These are phyloP conservation scores for Hypotaenidia okinawae DNA, from an alignment of 2,797 vertebrate species.

Conservation along the genomic window DNA sequence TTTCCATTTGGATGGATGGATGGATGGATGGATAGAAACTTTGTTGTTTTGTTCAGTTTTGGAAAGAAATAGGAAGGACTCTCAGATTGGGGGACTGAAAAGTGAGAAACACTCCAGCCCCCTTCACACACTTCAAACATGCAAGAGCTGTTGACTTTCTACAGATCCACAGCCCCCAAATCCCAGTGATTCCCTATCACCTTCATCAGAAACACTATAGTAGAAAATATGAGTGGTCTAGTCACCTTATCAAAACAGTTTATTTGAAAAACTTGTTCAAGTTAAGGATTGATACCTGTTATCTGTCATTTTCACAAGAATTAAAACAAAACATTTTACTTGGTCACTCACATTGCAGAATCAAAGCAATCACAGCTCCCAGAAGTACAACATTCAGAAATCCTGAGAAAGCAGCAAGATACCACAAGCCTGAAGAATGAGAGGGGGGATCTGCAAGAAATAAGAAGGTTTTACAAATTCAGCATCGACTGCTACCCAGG, in stretches of 20 bases:
- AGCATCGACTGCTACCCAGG: neutral
- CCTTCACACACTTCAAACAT: neutral
- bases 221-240: neutral
- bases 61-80: neutral
- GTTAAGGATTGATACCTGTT: neutral
- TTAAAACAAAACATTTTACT: neutral
- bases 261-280: neutral
- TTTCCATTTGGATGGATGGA: neutral
- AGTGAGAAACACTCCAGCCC: neutral
- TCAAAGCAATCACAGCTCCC: neutral
- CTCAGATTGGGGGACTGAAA: neutral
- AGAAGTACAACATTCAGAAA: neutral
- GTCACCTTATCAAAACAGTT: neutral
- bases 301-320: neutral
- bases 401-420: neutral
- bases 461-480: neutral
- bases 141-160: neutral
- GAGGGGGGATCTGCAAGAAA: neutral
- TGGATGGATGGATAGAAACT: neutral
- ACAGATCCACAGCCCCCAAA: neutral
- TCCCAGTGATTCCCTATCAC: neutral
- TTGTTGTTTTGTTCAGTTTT: neutral
- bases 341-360: neutral
- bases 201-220: neutral
- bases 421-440: neutral